These are phyloP conservation scores for Nemotelus nigrinus DNA, from an alignment of 2,888 invertebrate genomes.

Conservation along the genomic window DNA sequence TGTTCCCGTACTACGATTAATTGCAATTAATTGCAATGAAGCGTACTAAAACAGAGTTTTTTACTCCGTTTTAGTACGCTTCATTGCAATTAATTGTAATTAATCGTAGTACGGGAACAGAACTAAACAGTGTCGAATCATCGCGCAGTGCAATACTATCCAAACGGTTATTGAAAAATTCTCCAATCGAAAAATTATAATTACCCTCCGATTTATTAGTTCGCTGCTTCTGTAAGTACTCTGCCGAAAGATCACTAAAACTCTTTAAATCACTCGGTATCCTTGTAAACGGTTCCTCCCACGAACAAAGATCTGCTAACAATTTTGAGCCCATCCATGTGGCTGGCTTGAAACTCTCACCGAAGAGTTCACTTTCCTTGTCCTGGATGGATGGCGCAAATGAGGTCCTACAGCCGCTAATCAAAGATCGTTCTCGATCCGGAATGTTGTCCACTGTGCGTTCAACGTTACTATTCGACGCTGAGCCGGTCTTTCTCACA, in stretches of 20 bases:
- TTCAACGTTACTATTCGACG: not conserved
- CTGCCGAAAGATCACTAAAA: not conserved
- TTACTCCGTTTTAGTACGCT: too few species aligned
- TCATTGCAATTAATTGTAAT: too few species aligned
- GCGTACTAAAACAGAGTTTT: too few species aligned
- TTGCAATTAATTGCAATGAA: too few species aligned
- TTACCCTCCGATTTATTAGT: not conserved
- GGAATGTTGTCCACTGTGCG: constrained; percentile 59
- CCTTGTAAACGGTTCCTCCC: constrained; percentile 61
- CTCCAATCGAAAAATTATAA: constrained; percentile 60
- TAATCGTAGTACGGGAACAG: too few species aligned
- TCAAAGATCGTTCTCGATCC: not conserved
- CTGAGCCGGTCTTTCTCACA: too few species aligned
- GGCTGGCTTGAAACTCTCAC: constrained; percentile 59
- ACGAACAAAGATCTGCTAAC: constrained; percentile 59
- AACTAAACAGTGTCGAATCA: not conserved
- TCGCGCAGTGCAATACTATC: constrained; percentile 58
- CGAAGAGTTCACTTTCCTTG: constrained; percentile 50
- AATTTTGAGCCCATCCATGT: constrained; percentile 61
- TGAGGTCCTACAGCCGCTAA: not conserved
- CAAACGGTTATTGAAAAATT: constrained; percentile 60
- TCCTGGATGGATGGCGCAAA: constrained; percentile 47
- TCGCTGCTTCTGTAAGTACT: not conserved
- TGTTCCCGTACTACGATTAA: too few species aligned
- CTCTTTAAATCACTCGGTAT: constrained; percentile 56